Percentiles rank a stretch among this genome's conserved stretches.
Evolutionary conservation across 2,888 invertebrate genomes (phyloP).

Genomic region (Thymelicus lineola): DNA sequence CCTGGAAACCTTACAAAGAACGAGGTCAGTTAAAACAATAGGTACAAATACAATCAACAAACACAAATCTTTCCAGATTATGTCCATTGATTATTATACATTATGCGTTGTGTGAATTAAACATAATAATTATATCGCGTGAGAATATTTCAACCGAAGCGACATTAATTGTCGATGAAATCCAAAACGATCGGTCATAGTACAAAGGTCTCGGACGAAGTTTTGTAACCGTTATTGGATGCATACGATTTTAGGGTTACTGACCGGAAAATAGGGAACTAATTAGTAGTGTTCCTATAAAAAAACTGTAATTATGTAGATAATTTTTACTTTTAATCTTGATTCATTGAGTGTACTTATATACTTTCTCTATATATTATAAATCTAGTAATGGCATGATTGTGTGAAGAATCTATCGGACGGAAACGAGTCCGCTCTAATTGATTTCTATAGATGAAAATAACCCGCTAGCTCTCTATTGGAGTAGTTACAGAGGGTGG

Average conservation of each 20-base stretch:
- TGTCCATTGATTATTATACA: no score
- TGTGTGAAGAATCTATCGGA: neutral
- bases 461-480: neutral
- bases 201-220: slow-evolving; percentile 8
- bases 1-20: no score
- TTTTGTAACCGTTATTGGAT: neutral
- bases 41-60: no score
- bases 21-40: no score
- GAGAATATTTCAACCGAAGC: neutral
- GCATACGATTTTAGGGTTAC: neutral
- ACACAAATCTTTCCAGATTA: no score
- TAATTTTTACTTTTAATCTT: no score
- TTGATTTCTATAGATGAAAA: slow-evolving; percentile 1
- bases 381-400: neutral
- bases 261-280: neutral
- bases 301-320: no score
- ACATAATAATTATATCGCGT: neutral
- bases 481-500: no score
- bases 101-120: no score
- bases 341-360: no score
- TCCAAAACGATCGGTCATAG: neutral
- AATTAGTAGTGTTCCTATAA: no score
- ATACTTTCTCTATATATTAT: no score
- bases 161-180: neutral
- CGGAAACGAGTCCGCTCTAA: neutral